These are phyloP conservation scores for Adrianichthys oophorus DNA, from an alignment of 2,797 vertebrate genomes.

Conservation along the genomic window DNA sequence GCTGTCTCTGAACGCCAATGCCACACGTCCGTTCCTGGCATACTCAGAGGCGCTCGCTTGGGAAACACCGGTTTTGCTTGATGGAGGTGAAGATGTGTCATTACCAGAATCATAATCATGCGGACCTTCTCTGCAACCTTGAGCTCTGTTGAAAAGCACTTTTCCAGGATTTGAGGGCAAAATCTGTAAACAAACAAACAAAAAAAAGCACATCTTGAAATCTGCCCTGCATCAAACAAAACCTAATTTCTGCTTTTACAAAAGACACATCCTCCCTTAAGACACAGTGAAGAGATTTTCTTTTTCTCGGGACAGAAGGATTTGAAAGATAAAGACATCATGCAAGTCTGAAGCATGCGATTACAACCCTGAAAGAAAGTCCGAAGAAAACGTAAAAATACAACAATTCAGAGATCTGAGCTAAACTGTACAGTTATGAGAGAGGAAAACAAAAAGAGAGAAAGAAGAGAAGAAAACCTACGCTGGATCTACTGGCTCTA, in stretches of 20 bases:
- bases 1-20: conserved; percentile 82
- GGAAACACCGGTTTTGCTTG: conserved; percentile 85
- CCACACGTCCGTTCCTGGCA: conserved; percentile 63
- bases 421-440: conserved; percentile 65
- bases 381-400: conserved; percentile 70
- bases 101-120: conserved; percentile 97
- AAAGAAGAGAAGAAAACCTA: conserved; percentile 62
- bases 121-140: conserved; percentile 75
- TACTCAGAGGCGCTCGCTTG: conserved; percentile 78
- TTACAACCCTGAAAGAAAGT: conserved; percentile 79
- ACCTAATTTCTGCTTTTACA: conserved; percentile 82
- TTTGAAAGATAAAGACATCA: conserved; percentile 87
- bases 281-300: conserved; percentile 80
- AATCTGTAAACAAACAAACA: conserved; percentile 92
- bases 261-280: conserved; percentile 84
- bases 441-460: conserved; percentile 72
- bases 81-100: conserved; percentile 94
- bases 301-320: conserved; percentile 81
- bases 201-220: conserved; percentile 56
- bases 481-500: conserved; percentile 69
- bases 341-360: conserved; percentile 95
- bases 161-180: conserved; percentile 83
- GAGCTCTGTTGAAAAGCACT: conserved; percentile 81
- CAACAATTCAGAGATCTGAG: conserved; percentile 65
- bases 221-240: conserved; percentile 31